Conservation (phyloP, 2,797 vertebrate genomes). For the Sebastes itinus region DNA sequence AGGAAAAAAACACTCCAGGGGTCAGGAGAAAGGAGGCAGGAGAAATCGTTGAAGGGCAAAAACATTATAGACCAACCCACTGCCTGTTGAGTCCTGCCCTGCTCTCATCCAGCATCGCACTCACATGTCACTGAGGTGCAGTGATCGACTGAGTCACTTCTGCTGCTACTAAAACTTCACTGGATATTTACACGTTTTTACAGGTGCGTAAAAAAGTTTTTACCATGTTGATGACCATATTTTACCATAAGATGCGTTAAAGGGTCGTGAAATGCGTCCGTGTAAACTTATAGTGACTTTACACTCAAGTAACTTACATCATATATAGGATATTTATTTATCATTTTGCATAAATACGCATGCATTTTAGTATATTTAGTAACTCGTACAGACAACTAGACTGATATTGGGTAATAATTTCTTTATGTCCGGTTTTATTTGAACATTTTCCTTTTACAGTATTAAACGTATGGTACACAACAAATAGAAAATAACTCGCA, state of each 20-base stretch:
- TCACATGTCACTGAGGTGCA: slow-evolving; percentile 31
- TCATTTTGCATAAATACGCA: not conserved
- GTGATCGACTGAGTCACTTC: slow-evolving; percentile 20
- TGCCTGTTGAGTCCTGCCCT: slow-evolving; percentile 68
- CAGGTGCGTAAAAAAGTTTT: not conserved
- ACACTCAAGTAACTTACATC: no score
- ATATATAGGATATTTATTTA: no score
- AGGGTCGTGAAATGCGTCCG: not conserved
- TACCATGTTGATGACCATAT: not conserved
- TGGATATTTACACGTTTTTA: slow-evolving; percentile 23
- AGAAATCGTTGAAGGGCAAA: slow-evolving; percentile 36
- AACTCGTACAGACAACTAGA: not conserved
- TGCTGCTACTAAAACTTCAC: not conserved
- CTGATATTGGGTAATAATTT: not conserved
- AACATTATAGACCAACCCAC: slow-evolving; percentile 57
- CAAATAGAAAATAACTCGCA: no score
- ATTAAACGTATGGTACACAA: no score
- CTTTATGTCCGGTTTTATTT: not conserved
- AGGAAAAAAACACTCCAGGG: not conserved
- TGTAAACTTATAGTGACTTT: not conserved
- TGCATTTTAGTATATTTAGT: not conserved
- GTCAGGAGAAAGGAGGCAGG: slow-evolving; percentile 28
- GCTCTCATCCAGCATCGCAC: slow-evolving; percentile 45
- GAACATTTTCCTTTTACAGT: not conserved
- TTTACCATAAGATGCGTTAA: not conserved